Conservation (phyloP, 2,888 invertebrate genomes). For the Ectobius pallidus region DNA sequence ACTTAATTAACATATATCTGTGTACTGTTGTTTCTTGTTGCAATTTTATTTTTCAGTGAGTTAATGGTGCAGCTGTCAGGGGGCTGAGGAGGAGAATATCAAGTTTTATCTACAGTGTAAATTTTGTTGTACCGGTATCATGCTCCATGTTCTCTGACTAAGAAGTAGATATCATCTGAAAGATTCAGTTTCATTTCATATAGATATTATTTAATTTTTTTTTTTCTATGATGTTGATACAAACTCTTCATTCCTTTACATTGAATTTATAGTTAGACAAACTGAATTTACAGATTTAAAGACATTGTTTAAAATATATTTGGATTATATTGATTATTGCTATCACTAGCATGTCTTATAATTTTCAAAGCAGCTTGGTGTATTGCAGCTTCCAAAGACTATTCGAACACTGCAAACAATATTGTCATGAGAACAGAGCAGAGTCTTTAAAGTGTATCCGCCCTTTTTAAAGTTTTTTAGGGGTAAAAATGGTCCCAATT, state of each 20-base stretch:
- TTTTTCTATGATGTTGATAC: conserved; percentile 15
- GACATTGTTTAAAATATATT: conserved; percentile 24
- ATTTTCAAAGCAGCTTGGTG: no score
- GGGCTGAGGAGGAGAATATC: neutral
- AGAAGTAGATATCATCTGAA: neutral
- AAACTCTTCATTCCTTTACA: neutral
- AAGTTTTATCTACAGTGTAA: conserved; percentile 11
- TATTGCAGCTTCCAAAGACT: no score
- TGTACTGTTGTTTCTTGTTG: neutral
- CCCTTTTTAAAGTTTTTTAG: no score
- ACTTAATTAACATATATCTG: no score
- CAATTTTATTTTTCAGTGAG: neutral
- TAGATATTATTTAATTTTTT: neutral
- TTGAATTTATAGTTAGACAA: conserved; percentile 1
- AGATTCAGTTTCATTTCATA: neutral
- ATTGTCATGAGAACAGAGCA: no score
- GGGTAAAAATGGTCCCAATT: no score
- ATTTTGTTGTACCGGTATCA: conserved; percentile 14
- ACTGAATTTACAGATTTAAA: conserved; percentile 16
- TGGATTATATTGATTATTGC: conserved; percentile 1
- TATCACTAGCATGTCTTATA: no score
- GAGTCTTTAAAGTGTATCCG: no score
- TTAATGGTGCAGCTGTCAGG: neutral
- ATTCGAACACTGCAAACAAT: no score
- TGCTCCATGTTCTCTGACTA: neutral